phyloP scores from a whole-genome alignment of 2,113 vertebrate genomes.

The Lichenostomus cassidix region DNA sequence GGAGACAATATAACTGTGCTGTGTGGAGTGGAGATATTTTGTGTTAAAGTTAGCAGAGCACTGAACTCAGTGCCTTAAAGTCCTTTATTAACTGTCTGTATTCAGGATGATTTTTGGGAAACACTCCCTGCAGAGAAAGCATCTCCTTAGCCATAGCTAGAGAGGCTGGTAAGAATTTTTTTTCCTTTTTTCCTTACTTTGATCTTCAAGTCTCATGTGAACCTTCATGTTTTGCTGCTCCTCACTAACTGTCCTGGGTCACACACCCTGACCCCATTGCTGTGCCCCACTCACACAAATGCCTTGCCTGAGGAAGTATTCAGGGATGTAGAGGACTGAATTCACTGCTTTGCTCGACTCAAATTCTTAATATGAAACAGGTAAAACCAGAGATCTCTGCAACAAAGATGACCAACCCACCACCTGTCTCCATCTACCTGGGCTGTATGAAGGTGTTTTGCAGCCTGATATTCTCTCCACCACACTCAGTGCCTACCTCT shows the following conservation, averaged over 20 bases:
- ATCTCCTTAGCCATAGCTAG: neutral
- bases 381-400: neutral
- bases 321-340: neutral
- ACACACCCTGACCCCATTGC: neutral
- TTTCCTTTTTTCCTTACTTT: neutral
- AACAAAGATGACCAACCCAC: neutral
- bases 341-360: neutral
- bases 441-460: neutral
- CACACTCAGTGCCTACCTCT: neutral
- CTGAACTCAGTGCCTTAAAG: neutral
- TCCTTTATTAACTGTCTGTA: neutral
- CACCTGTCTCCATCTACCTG: fast-evolving
- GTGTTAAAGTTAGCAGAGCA: neutral
- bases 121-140: neutral
- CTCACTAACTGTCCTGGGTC: neutral
- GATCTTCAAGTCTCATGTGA: neutral
- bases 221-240: neutral
- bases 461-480: neutral
- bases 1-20: neutral
- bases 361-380: neutral
- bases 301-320: neutral
- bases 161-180: neutral
- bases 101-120: neutral
- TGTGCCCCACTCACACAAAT: neutral
- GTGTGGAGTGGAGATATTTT: neutral